Percentiles rank a stretch among this genome's conserved stretches.
These are phyloP conservation scores for Podocnemis expansa DNA, from an alignment of 2,113 vertebrate species.

Conservation along the genomic window DNA sequence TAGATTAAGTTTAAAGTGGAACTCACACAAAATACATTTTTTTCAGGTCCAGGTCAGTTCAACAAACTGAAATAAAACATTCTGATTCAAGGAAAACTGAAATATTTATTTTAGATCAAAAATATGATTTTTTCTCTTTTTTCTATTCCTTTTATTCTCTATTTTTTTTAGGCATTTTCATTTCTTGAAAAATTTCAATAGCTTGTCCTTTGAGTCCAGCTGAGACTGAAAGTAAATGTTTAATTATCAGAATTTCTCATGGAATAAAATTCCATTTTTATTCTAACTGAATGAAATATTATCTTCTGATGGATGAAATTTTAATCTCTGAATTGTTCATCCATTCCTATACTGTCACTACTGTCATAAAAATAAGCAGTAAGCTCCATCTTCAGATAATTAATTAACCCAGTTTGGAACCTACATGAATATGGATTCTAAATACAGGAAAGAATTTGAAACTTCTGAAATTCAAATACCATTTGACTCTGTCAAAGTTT, in stretches of 20 bases:
- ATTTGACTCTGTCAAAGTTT: neutral
- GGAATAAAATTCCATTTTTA: neutral
- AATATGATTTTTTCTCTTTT: neutral
- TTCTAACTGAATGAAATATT: neutral
- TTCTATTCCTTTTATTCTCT: no score
- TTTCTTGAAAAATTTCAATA: neutral
- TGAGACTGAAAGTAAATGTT: neutral
- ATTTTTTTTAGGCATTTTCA: neutral
- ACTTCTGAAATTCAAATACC: neutral
- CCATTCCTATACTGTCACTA: neutral
- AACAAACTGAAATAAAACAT: no score
- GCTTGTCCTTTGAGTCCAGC: neutral
- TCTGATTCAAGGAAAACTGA: no score
- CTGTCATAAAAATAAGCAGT: neutral
- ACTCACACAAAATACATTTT: no score
- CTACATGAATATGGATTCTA: neutral
- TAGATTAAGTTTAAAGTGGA: no score
- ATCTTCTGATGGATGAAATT: neutral
- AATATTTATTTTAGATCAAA: no score
- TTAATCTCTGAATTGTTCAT: neutral
- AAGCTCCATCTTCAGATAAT: neutral
- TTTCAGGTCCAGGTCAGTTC: no score
- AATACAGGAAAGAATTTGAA: neutral
- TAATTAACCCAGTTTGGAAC: neutral
- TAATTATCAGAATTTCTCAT: neutral